Base-by-base conservation (phyloP, 1,140 invertebrate species). In the Macrocentrus cingulum region DNA sequence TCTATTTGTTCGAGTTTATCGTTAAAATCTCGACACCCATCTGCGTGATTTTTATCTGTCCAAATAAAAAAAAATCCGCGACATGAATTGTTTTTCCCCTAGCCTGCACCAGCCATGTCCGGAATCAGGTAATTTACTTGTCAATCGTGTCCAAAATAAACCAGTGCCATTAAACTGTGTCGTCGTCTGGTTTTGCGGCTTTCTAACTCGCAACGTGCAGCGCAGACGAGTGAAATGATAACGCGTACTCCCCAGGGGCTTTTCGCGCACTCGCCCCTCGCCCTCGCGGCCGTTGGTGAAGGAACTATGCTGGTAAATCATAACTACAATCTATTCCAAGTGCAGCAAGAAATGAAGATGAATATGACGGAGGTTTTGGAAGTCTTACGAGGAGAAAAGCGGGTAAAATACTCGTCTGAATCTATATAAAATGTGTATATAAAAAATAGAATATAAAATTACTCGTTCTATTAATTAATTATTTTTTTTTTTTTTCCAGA, bases 261-360 rank as follows among this genome's bases (percentile, higher is more conserved):
- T 59, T 36, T 37, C 51, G 37, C 55, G 39, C 51, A 46, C 46
- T 49, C 46, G 57, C 53, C 20, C 46, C 36, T n/a, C n/a, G n/a
- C n/a, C n/a, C n/a, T n/a, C n/a, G n/a, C n/a, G n/a, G n/a, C n/a
- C n/a, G n/a, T n/a, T 16, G 16, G 7, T 41, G 39, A 20, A 52
- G 58, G 48, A 67, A 63, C 66, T 69, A 59, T 23, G 56, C 42
- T 52, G 56, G 56, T 74, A 74, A 74, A 74, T 74, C 71, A 70
- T 66, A 70, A 70, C 69, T 70, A 70, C 61, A 60, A 69, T 66
- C 60, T 61, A 59, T 62, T 64, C 64, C 63, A 60, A 68, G 56
- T 65, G 34, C 58, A 57, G 66, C 67, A 72, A 74, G 70, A 72
- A 74, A 74, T 70, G 68, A 74, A 73, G 72, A 74, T 68, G 71